phyloP scores from a whole-genome alignment of 2,888 invertebrate species.

The Himalopsyche kuldschensis region DNA sequence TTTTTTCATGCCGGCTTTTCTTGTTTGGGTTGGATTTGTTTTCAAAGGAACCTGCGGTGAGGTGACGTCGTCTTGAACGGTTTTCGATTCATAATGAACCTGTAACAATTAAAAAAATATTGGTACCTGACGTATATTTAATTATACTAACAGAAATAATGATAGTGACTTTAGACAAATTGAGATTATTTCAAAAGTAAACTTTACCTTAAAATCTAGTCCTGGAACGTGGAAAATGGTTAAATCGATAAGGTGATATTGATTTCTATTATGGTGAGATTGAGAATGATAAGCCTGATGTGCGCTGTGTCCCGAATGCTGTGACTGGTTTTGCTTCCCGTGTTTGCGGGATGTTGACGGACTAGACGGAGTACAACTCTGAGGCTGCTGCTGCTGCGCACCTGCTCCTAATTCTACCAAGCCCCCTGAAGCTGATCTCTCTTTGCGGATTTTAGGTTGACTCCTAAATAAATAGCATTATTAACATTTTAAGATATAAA shows the following conservation, averaged over 20 bases:
- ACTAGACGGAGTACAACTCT: slow-evolving; percentile 40
- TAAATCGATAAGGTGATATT: slow-evolving; percentile 68
- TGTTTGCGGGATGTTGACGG: slow-evolving; percentile 44
- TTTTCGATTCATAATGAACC: slow-evolving; percentile 82
- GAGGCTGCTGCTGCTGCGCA: slow-evolving; percentile 38
- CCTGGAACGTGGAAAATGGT: slow-evolving; percentile 92
- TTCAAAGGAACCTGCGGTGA: slow-evolving; percentile 49
- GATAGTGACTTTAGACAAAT: too few relatives aligned
- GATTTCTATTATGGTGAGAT: slow-evolving; percentile 46
- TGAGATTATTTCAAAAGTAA: neutral
- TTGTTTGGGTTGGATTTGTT: slow-evolving; percentile 42
- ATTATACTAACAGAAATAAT: too few relatives aligned
- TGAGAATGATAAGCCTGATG: slow-evolving; percentile 43
- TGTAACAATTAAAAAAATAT: slow-evolving; percentile 42
- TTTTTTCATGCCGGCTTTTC: slow-evolving; percentile 75
- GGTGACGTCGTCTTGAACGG: slow-evolving; percentile 63
- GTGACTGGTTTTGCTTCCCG: slow-evolving; percentile 32
- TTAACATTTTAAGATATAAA: neutral
- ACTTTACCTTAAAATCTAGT: slow-evolving; percentile 78
- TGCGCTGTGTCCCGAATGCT: slow-evolving; percentile 22
- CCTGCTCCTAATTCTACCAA: slow-evolving; percentile 54
- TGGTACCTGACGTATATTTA: neutral
- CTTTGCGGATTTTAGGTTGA: slow-evolving; percentile 70
- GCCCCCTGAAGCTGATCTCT: slow-evolving; percentile 68
- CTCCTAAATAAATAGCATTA: slow-evolving; percentile 43